These are phyloP conservation scores for Schizothorax lantsangensis DNA, from an alignment of 2,797 vertebrate genomes.

Conservation along the genomic window DNA sequence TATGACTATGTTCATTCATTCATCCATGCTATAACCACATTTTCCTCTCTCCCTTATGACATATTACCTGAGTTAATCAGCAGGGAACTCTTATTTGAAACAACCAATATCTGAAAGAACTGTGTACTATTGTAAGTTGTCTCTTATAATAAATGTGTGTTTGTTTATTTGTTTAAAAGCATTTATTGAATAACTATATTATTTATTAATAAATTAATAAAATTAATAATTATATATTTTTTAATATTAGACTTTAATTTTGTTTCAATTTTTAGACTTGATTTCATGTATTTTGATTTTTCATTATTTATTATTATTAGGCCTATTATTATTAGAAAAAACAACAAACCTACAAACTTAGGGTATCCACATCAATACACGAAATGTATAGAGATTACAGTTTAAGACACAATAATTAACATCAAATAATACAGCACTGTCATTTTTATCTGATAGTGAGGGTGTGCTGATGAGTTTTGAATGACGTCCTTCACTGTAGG, in stretches of 20 bases:
- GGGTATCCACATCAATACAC: too few species aligned
- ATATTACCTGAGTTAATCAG: background rate
- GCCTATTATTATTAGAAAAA: background rate
- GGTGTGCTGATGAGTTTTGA: background rate
- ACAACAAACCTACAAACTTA: background rate
- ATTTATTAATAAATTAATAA: background rate
- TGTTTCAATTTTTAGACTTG: background rate
- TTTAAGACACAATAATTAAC: background rate
- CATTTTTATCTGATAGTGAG: background rate
- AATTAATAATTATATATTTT: background rate
- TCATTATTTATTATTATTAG: background rate
- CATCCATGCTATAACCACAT: background rate
- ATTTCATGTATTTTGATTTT: background rate
- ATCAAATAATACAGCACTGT: background rate
- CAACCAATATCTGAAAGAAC: background rate
- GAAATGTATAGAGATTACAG: background rate
- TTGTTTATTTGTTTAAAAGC: background rate
- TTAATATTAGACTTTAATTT: background rate
- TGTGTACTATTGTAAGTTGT: background rate
- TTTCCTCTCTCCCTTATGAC: background rate
- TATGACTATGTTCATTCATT: conserved; percentile 3
- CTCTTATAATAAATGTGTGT: background rate
- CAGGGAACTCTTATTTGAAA: background rate
- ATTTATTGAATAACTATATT: background rate
- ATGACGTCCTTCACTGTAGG: conserved; percentile 45